These are phyloP conservation scores for Microtus richardsoni DNA, from an alignment of 2,113 vertebrate genomes.

Conservation along the genomic window DNA sequence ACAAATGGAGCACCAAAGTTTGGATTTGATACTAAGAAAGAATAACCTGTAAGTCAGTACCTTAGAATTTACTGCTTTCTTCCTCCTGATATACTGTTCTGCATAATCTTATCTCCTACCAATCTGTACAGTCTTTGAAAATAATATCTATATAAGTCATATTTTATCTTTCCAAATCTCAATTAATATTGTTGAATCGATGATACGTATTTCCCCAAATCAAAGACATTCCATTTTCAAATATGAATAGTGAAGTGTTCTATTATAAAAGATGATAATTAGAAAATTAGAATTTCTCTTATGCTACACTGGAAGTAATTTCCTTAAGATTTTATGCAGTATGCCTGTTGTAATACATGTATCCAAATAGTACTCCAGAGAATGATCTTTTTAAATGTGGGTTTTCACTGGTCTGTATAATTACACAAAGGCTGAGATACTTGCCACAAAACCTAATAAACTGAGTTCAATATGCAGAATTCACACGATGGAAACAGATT, in stretches of 20 bases:
- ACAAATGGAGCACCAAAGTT: not conserved
- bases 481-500: not conserved
- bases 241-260: conserved; percentile 48
- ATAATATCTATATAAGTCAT: conserved; percentile 25
- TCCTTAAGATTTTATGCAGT: conserved; percentile 50
- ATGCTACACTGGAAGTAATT: conserved; percentile 49
- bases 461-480: not conserved
- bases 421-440: not conserved
- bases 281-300: conserved; percentile 59
- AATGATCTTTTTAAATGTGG: conserved; percentile 17
- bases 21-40: not conserved
- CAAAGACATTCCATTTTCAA: conserved; percentile 52
- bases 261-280: conserved; percentile 54
- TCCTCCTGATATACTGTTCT: not conserved
- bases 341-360: conserved; percentile 25
- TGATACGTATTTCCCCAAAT: conserved; percentile 45
- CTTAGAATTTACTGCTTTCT: conserved; percentile 20
- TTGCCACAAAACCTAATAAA: not conserved
- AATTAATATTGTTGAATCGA: conserved; percentile 56
- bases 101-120: not conserved
- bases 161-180: conserved; percentile 51
- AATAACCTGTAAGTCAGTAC: conserved; percentile 7
- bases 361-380: conserved; percentile 44
- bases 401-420: not conserved
- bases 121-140: conserved; percentile 25